phyloP scores from a whole-genome alignment of 2,888 invertebrate species.

The Quadriops clusia region DNA sequence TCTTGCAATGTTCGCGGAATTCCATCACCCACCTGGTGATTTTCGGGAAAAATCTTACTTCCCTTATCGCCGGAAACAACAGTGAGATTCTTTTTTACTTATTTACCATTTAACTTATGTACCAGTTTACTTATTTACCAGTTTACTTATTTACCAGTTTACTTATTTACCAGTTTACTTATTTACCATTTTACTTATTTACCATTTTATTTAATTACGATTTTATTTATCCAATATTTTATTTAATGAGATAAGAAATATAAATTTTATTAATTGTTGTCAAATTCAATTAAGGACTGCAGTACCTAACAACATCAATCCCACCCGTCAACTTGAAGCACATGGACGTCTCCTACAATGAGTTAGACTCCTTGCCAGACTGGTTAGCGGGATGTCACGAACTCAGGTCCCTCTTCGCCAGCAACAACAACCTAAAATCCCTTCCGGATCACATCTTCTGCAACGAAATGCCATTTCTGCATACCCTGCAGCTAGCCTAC shows the following conservation, averaged over 20 bases:
- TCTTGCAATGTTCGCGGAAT: slow-evolving; percentile 68
- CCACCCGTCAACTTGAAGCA: slow-evolving; percentile 61
- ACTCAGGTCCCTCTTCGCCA: slow-evolving; percentile 59
- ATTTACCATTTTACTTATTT: no score
- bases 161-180: no score
- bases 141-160: no score
- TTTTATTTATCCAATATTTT: no score
- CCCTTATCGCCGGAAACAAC: slow-evolving; percentile 69
- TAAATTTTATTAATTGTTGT: no score
- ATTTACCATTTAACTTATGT: no score
- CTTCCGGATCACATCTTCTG: slow-evolving; percentile 64
- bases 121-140: no score
- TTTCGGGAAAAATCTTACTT: slow-evolving; percentile 65
- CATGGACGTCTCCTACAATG: slow-evolving; percentile 69
- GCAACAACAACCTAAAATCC: slow-evolving; percentile 57
- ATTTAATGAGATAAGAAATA: no score
- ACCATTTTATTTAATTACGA: no score
- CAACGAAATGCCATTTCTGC: slow-evolving; percentile 60
- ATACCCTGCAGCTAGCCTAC: slow-evolving; percentile 64
- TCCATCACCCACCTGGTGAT: slow-evolving; percentile 61
- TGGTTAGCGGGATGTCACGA: slow-evolving; percentile 67
- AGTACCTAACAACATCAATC: slow-evolving; percentile 55
- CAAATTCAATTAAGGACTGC: slow-evolving; percentile 64
- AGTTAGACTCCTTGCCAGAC: slow-evolving; percentile 58
- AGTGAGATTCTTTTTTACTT: no score